These are phyloP conservation scores for Tiphia femorata DNA, from an alignment of 2,888 invertebrate species.

Conservation along the genomic window DNA sequence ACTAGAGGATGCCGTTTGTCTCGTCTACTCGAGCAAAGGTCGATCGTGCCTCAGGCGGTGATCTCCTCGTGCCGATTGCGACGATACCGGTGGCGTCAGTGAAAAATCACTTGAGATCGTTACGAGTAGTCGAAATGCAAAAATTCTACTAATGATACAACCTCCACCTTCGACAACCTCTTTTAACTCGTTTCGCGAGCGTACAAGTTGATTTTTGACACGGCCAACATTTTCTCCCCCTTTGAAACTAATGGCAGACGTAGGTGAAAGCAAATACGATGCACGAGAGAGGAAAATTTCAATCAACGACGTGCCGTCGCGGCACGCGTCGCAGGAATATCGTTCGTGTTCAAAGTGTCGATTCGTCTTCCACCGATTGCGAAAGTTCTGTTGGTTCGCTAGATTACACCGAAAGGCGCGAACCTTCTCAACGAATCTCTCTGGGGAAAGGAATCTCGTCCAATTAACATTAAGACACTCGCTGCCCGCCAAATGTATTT, in stretches of 20 bases:
- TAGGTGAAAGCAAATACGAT: no score
- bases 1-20: slow-evolving; percentile 41
- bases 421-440: no score
- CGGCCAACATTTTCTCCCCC: background rate
- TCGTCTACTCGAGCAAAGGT: slow-evolving; percentile 47
- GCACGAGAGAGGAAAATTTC: background rate
- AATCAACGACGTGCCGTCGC: background rate
- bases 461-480: no score
- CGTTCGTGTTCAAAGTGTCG: no score
- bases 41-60: slow-evolving; percentile 35
- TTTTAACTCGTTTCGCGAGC: background rate
- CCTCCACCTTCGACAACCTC: background rate
- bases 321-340: background rate
- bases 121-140: slow-evolving; percentile 15
- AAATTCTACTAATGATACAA: slow-evolving; percentile 4
- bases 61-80: slow-evolving; percentile 24
- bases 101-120: no score
- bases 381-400: no score
- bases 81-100: slow-evolving; percentile 10
- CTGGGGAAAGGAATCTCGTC: no score
- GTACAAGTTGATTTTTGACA: background rate
- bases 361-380: no score
- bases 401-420: no score
- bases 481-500: no score
- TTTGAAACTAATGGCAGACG: background rate